Conservation (phyloP, 2,888 invertebrate species). For the Limnephilus rhombicus region DNA sequence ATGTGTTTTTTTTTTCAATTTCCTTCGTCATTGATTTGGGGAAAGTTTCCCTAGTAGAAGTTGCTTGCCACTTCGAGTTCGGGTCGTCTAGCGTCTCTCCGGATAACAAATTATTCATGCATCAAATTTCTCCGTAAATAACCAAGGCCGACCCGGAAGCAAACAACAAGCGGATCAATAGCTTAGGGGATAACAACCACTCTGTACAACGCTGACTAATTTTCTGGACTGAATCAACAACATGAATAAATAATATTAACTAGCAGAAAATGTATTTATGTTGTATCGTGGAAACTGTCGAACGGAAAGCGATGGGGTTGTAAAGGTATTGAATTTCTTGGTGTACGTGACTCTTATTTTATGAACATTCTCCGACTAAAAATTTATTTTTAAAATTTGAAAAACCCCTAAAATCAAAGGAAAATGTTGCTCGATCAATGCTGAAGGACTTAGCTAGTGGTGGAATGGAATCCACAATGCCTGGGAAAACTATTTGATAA, state of each 20-base stretch:
- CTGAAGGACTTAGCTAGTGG: too few relatives aligned
- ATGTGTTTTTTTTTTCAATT: constrained; percentile 19
- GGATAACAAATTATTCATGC: constrained; percentile 43
- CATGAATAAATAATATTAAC: neutral
- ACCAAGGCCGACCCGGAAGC: constrained; percentile 10
- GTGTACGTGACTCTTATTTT: too few relatives aligned
- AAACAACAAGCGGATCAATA: constrained; percentile 24
- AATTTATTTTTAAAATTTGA: too few relatives aligned
- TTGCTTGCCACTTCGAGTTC: constrained; percentile 46
- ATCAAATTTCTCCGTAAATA: constrained; percentile 32
- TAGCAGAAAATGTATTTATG: neutral
- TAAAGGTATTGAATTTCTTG: too few relatives aligned
- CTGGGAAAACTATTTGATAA: too few relatives aligned
- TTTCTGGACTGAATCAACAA: constrained; percentile 1
- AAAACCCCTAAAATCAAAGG: too few relatives aligned
- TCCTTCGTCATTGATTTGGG: constrained; percentile 15
- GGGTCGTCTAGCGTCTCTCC: constrained; percentile 11
- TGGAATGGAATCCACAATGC: too few relatives aligned
- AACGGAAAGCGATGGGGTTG: too few relatives aligned
- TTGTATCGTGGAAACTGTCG: too few relatives aligned
- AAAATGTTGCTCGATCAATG: too few relatives aligned
- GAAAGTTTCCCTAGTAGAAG: constrained; percentile 4
- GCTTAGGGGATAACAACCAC: neutral
- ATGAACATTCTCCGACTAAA: too few relatives aligned
- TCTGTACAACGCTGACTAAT: neutral